Base-by-base conservation (phyloP, 2,113 vertebrate species). In the Phoenicopterus ruber region DNA sequence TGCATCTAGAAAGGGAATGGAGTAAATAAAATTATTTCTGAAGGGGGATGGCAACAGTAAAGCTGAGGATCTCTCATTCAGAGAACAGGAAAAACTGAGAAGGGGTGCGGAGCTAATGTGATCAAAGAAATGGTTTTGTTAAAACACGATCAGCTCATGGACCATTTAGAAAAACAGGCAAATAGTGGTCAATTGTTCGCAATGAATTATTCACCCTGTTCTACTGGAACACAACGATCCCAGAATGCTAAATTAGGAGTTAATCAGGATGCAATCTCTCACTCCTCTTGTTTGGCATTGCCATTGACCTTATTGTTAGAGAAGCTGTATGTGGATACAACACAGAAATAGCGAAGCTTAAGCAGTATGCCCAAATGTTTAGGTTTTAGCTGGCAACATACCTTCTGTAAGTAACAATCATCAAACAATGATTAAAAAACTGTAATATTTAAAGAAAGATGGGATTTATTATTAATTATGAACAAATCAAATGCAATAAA, bases 131-230 rank as follows among this genome's bases (percentile, higher is more conserved):
- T 55, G 10, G 38, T 63, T 95, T 84, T 78, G 57, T 88, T 84
- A 84, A 93, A 93, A 55, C 17, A 54, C 0, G 3, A 78, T 88
- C 6, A 5, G 50, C 82, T 92, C 7, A 7, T 3, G 44, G 36
- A 42, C 55, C 38, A 40, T 81, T 95, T 86, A 84, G 80, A 63
- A 90, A 95, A 95, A 42, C 71, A 96, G 86, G 47, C 72, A 96
- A 96, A 95, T 72, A 94, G 44, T 86, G 88, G 95, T 90, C 91
- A 91, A 79, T 81, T 92, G 76, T 84, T 86, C 0, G 1, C 44
- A 54, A 97, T 97, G 94, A 96, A 95, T 96, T 94, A 97, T 96
- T 96, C 69, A 96, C 92, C 88, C 79, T 2, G 7, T 67, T 95
- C 72, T 95, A 49, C 3, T 92, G 86, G 88, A 97, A 84, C 88